phyloP scores from a whole-genome alignment of 2,113 vertebrate genomes.

The Tachycineta bicolor region DNA sequence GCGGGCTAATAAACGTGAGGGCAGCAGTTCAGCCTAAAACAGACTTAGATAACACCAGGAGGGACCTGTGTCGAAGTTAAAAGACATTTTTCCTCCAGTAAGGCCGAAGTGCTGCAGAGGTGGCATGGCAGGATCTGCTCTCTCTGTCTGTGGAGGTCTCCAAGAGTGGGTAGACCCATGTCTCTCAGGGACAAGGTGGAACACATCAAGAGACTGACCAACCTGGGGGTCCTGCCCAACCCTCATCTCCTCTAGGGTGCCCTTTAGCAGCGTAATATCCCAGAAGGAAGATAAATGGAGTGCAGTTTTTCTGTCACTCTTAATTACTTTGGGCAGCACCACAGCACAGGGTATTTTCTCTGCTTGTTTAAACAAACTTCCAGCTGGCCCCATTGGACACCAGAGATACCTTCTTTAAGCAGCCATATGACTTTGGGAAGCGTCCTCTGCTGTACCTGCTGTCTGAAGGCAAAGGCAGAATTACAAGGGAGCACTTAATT shows the following conservation, averaged over 20 bases:
- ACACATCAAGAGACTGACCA: neutral
- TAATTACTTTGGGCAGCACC: constrained; percentile 27
- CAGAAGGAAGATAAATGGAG: neutral
- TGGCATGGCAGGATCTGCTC: neutral
- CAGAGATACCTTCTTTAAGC: neutral
- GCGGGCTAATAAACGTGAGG: neutral
- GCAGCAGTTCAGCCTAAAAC: neutral
- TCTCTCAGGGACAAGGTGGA: neutral
- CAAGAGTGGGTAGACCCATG: rapidly evolving
- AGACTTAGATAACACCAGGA: neutral
- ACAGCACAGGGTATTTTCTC: neutral
- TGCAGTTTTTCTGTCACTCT: neutral
- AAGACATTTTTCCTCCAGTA: neutral
- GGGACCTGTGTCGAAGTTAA: neutral
- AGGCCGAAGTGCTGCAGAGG: neutral
- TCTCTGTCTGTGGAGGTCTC: neutral
- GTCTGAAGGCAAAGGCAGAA: neutral
- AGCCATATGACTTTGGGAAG: neutral
- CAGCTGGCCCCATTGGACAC: neutral
- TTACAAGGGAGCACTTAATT: neutral
- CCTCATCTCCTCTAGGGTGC: neutral
- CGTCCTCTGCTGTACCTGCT: neutral
- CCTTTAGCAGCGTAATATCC: neutral
- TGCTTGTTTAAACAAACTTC: neutral
- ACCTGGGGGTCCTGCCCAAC: neutral